Evolutionary conservation across 2,888 invertebrate species (phyloP).

Genomic region (Drosophila lutescens): DNA sequence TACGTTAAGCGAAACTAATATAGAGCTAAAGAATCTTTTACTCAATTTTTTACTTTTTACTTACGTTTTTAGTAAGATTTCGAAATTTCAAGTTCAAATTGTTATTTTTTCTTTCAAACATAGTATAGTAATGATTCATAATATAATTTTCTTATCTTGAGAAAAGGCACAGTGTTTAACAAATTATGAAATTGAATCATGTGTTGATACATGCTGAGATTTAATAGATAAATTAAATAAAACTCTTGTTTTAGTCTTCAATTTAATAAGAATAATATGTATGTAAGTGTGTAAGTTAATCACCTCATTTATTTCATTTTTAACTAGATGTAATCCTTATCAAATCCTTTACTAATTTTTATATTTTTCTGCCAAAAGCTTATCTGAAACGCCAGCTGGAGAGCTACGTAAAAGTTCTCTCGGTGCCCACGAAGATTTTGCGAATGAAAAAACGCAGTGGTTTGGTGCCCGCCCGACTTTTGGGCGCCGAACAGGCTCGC

Average conservation of each 20-base stretch:
- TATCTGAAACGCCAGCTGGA: slow-evolving; percentile 88
- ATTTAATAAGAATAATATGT: no score
- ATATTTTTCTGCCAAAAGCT: slow-evolving; percentile 81
- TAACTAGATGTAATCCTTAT: no score
- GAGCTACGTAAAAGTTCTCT: slow-evolving; percentile 87
- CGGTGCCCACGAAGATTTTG: slow-evolving; percentile 87
- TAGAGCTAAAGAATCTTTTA: neutral
- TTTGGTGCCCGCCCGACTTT: slow-evolving; percentile 91
- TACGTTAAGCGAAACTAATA: no score
- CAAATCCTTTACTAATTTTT: no score
- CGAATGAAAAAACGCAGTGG: slow-evolving; percentile 89
- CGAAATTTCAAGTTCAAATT: no score
- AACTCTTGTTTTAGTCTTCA: no score
- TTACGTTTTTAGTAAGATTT: no score
- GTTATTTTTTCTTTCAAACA: no score
- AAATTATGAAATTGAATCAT: neutral
- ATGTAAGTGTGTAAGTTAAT: no score
- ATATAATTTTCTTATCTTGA: neutral
- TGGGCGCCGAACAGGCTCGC: slow-evolving; percentile 89
- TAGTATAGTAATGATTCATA: neutral
- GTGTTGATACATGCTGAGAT: neutral
- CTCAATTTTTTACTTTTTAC: no score
- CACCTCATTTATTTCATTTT: no score
- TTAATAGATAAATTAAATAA: no score
- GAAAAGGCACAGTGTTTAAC: neutral